These are phyloP conservation scores for Rhinopomastus cyanomelas DNA, from an alignment of 2,113 vertebrate genomes.

Conservation along the genomic window DNA sequence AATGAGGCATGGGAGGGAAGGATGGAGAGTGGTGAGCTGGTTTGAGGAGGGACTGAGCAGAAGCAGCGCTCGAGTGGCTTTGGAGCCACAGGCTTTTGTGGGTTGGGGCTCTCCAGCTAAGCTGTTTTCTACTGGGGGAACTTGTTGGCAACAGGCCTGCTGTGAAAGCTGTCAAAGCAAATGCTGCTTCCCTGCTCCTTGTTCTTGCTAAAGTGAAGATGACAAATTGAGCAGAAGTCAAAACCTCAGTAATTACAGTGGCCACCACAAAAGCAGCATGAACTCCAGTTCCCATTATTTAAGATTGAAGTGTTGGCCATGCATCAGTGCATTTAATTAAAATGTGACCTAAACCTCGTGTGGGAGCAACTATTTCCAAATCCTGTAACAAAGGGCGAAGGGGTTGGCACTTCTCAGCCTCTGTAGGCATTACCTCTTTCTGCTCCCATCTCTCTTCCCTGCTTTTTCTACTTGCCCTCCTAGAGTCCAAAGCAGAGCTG, in stretches of 20 bases:
- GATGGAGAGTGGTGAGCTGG: neutral
- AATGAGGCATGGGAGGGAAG: no score
- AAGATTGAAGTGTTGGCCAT: neutral
- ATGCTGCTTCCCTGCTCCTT: neutral
- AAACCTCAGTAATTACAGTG: neutral
- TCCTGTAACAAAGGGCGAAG: neutral
- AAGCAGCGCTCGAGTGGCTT: neutral
- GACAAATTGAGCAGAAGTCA: neutral
- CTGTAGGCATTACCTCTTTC: neutral
- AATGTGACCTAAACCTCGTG: neutral
- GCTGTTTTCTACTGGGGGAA: neutral
- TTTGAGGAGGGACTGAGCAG: neutral
- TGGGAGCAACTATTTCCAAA: neutral
- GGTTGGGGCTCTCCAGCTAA: neutral
- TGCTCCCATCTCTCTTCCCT: neutral
- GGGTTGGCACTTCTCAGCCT: neutral
- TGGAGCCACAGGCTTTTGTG: neutral
- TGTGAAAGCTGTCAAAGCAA: neutral
- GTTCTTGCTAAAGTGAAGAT: neutral
- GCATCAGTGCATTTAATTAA: constrained; percentile 25
- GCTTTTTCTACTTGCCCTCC: neutral
- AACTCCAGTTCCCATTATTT: neutral
- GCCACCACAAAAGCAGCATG: neutral
- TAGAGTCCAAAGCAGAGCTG: neutral
- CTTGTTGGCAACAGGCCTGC: neutral